phyloP scores from a whole-genome alignment of 2,888 invertebrate genomes.

The Mycalesis mineus region DNA sequence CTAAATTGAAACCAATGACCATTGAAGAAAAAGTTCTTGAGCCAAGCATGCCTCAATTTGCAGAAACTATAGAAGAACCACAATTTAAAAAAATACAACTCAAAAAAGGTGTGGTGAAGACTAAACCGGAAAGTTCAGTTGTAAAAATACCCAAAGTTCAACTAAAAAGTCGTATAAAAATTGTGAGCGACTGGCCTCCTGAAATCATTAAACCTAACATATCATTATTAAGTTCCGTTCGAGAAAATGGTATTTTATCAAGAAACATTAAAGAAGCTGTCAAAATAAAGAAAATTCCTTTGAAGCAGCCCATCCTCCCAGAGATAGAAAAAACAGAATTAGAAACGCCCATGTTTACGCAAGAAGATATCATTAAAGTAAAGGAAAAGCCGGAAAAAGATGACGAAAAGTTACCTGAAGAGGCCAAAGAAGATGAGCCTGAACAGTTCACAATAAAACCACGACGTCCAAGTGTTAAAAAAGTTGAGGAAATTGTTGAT shows the following conservation, averaged over 20 bases:
- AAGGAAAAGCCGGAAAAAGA: slow-evolving; percentile 31
- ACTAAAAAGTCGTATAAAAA: slow-evolving; percentile 83
- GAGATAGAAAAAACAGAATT: slow-evolving; percentile 76
- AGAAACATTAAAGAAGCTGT: slow-evolving; percentile 84
- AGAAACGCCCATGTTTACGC: slow-evolving; percentile 76
- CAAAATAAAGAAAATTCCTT: slow-evolving; percentile 79
- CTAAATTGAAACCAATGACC: slow-evolving; percentile 72
- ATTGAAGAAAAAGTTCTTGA: slow-evolving; percentile 81
- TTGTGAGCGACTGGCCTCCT: slow-evolving; percentile 81
- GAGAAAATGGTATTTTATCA: slow-evolving; percentile 82
- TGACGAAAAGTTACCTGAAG: slow-evolving; percentile 29
- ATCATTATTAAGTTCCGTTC: slow-evolving; percentile 74
- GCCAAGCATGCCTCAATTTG: slow-evolving; percentile 80
- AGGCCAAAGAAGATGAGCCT: slow-evolving; percentile 50
- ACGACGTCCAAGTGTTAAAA: slow-evolving; percentile 61
- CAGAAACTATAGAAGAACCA: slow-evolving; percentile 78
- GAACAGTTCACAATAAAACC: slow-evolving; percentile 65
- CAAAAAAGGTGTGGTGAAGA: slow-evolving; percentile 77
- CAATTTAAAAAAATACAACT: slow-evolving; percentile 84
- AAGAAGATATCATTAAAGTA: slow-evolving; percentile 66
- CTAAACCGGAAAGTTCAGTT: slow-evolving; percentile 63
- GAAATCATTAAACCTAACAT: slow-evolving; percentile 71
- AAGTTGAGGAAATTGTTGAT: slow-evolving; percentile 74
- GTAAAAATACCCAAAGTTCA: slow-evolving; percentile 81
- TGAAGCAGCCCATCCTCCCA: slow-evolving; percentile 75